phyloP scores from a whole-genome alignment of 2,888 invertebrate genomes.

The Drosophila quinaria region DNA sequence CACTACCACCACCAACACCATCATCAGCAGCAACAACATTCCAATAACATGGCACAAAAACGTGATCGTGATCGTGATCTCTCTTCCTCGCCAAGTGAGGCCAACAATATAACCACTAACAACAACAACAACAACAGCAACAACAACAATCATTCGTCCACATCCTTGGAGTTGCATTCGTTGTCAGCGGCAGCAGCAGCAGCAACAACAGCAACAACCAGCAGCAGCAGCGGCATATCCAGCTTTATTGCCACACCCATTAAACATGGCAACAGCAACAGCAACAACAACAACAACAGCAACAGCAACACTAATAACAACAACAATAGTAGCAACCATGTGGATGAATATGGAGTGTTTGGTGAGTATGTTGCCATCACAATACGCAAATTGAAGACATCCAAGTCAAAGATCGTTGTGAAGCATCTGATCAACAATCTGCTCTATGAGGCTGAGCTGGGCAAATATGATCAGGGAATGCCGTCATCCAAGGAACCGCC shows the following conservation, averaged over 20 bases:
- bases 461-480: constrained; percentile 84
- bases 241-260: constrained; percentile 40
- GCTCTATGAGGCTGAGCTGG: constrained; percentile 84
- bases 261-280: constrained; percentile 12
- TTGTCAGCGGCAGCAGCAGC: constrained; percentile 32
- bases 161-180: constrained; percentile 47
- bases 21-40: constrained; percentile 74
- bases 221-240: constrained; percentile 54
- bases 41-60: constrained; percentile 81
- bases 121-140: constrained; percentile 19
- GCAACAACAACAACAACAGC: constrained; percentile 15
- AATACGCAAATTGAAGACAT: constrained; percentile 83
- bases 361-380: constrained; percentile 85
- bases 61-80: constrained; percentile 80
- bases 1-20: constrained; percentile 41
- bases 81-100: constrained; percentile 64
- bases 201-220: constrained; percentile 28
- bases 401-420: constrained; percentile 84
- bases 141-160: constrained; percentile 34
- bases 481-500: constrained; percentile 84
- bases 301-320: constrained; percentile 2
- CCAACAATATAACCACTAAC: constrained; percentile 37
- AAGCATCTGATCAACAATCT: constrained; percentile 84
- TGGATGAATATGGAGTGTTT: constrained; percentile 84
- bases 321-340: constrained; percentile 51